Conservation (phyloP, 53 echinoderm and acorn worm species). For the Pentamera pediparva region DNA sequence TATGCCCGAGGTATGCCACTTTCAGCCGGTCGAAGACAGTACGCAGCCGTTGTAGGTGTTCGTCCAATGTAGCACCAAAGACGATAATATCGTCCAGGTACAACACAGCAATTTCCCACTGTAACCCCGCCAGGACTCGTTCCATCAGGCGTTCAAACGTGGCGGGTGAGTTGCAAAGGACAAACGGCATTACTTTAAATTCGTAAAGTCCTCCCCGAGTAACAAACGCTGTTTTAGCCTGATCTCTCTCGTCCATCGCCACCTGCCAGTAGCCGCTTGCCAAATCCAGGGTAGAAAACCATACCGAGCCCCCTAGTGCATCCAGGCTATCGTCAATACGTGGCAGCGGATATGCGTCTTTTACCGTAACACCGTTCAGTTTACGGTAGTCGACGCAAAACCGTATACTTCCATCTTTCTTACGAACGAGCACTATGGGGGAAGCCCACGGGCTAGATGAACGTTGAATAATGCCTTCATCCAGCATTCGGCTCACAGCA, state of each 20-base stretch:
- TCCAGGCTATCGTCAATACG: too few relatives aligned
- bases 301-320: too few relatives aligned
- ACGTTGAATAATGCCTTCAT: background rate
- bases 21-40: background rate
- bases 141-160: too few relatives aligned
- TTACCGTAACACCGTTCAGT: too few relatives aligned
- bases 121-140: background rate
- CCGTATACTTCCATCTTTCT: background rate
- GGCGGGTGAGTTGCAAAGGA: too few relatives aligned
- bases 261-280: too few relatives aligned
- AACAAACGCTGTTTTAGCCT: background rate
- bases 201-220: background rate
- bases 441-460: background rate
- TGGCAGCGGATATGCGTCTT: too few relatives aligned
- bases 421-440: too few relatives aligned
- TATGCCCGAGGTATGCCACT: constrained; percentile 29
- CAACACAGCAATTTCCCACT: background rate
- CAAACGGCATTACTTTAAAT: background rate
- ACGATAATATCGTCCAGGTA: background rate
- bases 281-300: too few relatives aligned
- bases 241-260: too few relatives aligned
- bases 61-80: background rate
- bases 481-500: background rate
- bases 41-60: background rate
- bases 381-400: background rate